Evolutionary conservation across 2,113 vertebrate species (phyloP).

Genomic region (Sigmodon hispidus): DNA sequence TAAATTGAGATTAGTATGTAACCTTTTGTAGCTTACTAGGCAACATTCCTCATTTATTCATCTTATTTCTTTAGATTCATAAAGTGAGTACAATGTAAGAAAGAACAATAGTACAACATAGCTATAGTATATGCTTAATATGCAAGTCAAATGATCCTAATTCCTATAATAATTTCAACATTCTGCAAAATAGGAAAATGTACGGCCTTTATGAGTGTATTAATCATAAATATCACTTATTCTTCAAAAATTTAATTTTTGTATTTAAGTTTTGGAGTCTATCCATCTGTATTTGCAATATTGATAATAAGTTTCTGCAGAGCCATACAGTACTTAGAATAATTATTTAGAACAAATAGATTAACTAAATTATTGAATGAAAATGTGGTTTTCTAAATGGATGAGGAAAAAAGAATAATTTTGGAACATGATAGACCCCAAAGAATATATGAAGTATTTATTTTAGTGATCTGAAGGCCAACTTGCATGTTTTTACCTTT

Average conservation of each 20-base stretch:
- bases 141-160: not conserved
- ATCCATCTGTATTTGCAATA: not conserved
- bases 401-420: not conserved
- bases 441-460: not conserved
- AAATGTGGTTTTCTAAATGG: not conserved
- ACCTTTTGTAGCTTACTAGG: not conserved
- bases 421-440: not conserved
- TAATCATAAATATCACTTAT: conserved; percentile 17
- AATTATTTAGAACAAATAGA: not conserved
- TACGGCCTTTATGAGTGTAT: not conserved
- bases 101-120: not conserved
- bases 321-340: not conserved
- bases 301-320: not conserved
- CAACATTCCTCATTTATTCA: not conserved
- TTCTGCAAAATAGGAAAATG: not conserved
- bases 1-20: not conserved
- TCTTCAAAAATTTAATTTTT: conserved; percentile 16
- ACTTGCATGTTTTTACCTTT: conserved; percentile 13
- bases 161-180: not conserved
- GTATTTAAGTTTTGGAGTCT: not conserved
- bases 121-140: not conserved
- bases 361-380: conserved; percentile 3
- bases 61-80: conserved; percentile 39
- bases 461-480: not conserved
- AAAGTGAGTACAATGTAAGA: not conserved